A percentile compares a stretch with the other conserved stretches of the same genome.
These are phyloP conservation scores for Isotomurus palustris DNA, from an alignment of 2,888 invertebrate genomes.

Conservation along the genomic window DNA sequence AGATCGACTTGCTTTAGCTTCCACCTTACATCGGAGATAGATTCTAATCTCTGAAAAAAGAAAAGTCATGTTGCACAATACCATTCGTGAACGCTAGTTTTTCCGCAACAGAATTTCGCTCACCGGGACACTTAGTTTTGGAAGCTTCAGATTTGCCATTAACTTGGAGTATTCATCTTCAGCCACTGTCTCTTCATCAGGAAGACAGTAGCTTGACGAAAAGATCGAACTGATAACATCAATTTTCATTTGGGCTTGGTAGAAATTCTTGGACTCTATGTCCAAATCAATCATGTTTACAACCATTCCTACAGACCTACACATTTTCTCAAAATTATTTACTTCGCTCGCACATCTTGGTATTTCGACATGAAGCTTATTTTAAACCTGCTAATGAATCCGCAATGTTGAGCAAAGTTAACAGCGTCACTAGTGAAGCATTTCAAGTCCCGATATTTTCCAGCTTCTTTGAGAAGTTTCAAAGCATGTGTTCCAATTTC, in stretches of 20 bases:
- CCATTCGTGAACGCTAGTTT: too few species aligned
- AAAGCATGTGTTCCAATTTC: slow-evolving; percentile 17
- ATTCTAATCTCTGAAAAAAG: slow-evolving; percentile 16
- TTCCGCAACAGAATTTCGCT: neutral
- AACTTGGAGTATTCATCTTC: slow-evolving; percentile 14
- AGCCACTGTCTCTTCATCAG: slow-evolving; percentile 7
- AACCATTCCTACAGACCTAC: slow-evolving; percentile 17
- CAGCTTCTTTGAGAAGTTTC: slow-evolving; percentile 23
- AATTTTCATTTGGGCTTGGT: slow-evolving; percentile 29
- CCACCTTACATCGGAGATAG: slow-evolving; percentile 22
- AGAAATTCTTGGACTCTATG: slow-evolving; percentile 25
- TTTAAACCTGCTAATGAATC: slow-evolving; percentile 23
- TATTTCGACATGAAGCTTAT: neutral
- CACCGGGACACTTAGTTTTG: slow-evolving; percentile 18
- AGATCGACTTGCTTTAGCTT: slow-evolving; percentile 13
- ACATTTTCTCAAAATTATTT: neutral
- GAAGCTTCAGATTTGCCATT: slow-evolving; percentile 24
- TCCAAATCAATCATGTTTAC: slow-evolving; percentile 22
- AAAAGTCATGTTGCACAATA: too few species aligned
- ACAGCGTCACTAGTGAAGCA: slow-evolving; percentile 21
- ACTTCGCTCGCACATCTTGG: too few species aligned
- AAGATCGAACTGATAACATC: slow-evolving; percentile 15
- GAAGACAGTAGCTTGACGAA: slow-evolving; percentile 1
- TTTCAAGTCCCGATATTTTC: slow-evolving; percentile 25
- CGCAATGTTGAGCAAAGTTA: slow-evolving; percentile 22